Base-by-base conservation (phyloP, 2,113 vertebrate genomes). In the Erinaceus europaeus region DNA sequence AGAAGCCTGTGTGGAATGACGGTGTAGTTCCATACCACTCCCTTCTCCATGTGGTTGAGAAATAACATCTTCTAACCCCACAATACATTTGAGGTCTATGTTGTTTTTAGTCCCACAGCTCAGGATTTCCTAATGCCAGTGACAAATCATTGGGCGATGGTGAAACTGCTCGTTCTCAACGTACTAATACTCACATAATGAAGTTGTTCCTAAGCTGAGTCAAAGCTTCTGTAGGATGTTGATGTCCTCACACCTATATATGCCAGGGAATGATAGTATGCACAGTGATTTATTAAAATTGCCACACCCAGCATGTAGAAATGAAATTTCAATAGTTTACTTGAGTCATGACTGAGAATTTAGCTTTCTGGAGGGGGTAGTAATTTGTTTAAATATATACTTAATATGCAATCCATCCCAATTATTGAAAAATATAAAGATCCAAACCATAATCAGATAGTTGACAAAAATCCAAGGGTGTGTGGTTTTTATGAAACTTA, bases 181-280 rank as follows among this genome's bases (percentile, higher is more conserved):
- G 20, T 53, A 23, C 52, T 52, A 53, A 42, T 32, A 46, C 3
- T n/a, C 17, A 78, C 14, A 9, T 53, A 25, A 7, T 67, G 52
- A 72, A 82, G 84, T 68, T 44, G n/a, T 64, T 77, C 57, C 52
- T 44, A 68, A 29, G 34, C 25, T 77, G 90, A 86, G 62, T 72
- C 87, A 84, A 79, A 71, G 68, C 65, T 86, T 50, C 76, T 80
- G 38, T 5, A 76, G 50, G 50, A 86, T 79, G 44, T 59, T 52
- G 9, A 40, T 34, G 32, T 34, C 62, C 17, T 76, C 67, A 53
- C 29, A 74, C 2, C 20, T 53, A 74, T 69, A 64, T 27, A 69
- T 55, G 32, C 23, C 65, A 69, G 18, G 55, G 55, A 64, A n/a
- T n/a, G n/a, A n/a, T 55, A 76, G 17, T 32, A 62, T n/a, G 10